Evolutionary conservation across 1,140 invertebrate species (phyloP).

Genomic region (Drosophila repleta): DNA sequence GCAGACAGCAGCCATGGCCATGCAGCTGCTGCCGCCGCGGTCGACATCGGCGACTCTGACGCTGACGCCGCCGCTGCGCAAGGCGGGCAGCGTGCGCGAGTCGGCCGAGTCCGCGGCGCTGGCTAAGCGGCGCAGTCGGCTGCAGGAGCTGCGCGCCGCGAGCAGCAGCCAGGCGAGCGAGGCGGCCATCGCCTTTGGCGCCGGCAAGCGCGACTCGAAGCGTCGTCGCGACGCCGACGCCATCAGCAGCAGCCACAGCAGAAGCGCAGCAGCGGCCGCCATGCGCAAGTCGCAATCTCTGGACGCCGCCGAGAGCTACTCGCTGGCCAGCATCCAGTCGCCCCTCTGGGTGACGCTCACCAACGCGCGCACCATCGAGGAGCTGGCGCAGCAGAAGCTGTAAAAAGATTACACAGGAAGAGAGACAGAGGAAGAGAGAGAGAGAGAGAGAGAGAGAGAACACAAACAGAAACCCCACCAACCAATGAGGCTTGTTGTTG

Average conservation of each 20-base stretch:
- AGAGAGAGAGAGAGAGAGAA: neutral
- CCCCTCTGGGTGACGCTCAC: conserved; percentile 88
- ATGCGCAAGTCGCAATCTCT: conserved; percentile 76
- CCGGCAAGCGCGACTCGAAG: conserved; percentile 58
- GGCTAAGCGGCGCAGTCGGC: conserved; percentile 67
- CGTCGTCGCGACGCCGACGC: conserved; percentile 30
- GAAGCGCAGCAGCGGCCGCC: neutral
- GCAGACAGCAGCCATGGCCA: conserved; percentile 14
- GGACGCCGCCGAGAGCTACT: conserved; percentile 67
- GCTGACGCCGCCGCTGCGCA: conserved; percentile 59
- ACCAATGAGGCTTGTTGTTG: conserved; percentile 28
- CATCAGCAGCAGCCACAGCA: conserved; percentile 6
- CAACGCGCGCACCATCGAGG: conserved; percentile 85
- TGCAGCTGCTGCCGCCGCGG: conserved; percentile 42
- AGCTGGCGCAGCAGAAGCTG: conserved; percentile 72
- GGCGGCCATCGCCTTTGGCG: conserved; percentile 51
- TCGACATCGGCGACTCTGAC: neutral
- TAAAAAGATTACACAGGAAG: conserved; percentile 29
- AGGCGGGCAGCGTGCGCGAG: conserved; percentile 61
- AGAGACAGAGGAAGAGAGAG: neutral
- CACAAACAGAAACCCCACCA: neutral
- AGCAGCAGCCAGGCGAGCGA: conserved; percentile 45
- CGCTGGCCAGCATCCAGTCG: conserved; percentile 83
- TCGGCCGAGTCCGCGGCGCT: conserved; percentile 45
- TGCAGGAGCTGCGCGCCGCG: conserved; percentile 59